A percentile compares a stretch with the other conserved stretches of the same genome.
These are phyloP conservation scores for Eupithecia abbreviata DNA, from an alignment of 2,888 invertebrate species.

Conservation along the genomic window DNA sequence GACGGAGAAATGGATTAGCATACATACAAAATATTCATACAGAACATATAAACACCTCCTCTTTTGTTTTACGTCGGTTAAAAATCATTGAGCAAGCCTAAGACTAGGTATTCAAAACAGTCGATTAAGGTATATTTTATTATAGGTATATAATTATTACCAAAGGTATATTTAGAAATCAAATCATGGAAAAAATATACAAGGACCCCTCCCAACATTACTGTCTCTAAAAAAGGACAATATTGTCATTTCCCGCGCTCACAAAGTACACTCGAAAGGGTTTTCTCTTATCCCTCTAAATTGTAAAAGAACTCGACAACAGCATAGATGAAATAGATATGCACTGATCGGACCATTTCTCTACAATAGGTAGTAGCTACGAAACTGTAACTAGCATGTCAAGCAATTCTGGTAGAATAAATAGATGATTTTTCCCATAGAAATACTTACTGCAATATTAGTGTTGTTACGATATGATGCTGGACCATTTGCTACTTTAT, in stretches of 20 bases:
- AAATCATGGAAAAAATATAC: background rate
- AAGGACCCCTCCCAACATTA: background rate
- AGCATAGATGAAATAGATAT: background rate
- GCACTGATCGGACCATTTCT: background rate
- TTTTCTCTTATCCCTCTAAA: constrained; percentile 32
- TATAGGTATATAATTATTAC: background rate
- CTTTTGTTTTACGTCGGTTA: no score
- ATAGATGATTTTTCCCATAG: background rate
- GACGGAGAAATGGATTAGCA: no score
- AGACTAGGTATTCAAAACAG: background rate
- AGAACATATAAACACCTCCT: no score
- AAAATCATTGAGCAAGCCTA: no score
- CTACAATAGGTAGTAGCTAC: background rate
- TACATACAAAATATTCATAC: no score
- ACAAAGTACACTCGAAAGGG: constrained; percentile 29
- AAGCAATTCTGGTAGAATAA: background rate
- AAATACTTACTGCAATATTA: background rate
- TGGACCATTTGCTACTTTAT: background rate
- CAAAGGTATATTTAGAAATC: background rate
- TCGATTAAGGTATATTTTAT: background rate
- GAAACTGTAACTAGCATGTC: background rate
- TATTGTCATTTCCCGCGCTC: constrained; percentile 28
- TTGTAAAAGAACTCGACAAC: constrained; percentile 31
- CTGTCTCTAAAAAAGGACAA: constrained; percentile 22
- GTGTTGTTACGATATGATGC: background rate